Conservation (phyloP, 2,113 vertebrate genomes). For the Ardeotis arabs region DNA sequence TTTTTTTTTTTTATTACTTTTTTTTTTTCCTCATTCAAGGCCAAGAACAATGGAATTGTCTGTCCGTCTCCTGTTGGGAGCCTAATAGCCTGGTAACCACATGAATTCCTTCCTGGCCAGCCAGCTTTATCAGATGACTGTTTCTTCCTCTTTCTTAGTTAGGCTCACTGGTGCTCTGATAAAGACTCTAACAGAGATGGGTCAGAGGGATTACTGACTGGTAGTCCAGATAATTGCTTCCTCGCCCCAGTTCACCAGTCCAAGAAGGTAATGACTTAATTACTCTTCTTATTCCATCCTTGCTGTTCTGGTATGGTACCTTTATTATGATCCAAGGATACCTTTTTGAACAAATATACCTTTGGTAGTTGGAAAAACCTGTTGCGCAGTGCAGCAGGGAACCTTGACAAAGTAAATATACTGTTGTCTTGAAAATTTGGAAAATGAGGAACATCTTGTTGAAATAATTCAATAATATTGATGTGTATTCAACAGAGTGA, state of each 20-base stretch:
- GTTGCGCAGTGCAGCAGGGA: background rate
- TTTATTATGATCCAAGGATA: background rate
- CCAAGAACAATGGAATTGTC: background rate
- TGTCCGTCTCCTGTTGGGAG: slow-evolving; percentile 11
- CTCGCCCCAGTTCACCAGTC: background rate
- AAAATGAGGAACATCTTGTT: background rate
- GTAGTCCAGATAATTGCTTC: background rate
- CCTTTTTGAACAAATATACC: background rate
- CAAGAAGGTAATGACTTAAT: background rate
- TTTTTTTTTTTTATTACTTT: background rate
- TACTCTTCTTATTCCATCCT: background rate
- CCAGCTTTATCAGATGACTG: background rate
- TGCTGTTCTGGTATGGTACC: background rate
- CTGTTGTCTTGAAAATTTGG: background rate
- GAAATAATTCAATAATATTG: background rate
- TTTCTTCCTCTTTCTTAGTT: background rate
- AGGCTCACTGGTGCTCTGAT: background rate
- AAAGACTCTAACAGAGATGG: background rate
- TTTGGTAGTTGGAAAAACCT: background rate
- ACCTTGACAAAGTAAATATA: background rate
- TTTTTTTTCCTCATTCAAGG: background rate
- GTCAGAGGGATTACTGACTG: background rate
- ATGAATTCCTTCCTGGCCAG: background rate
- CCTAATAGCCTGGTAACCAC: background rate
- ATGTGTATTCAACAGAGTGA: background rate